phyloP scores from a whole-genome alignment of 2,888 invertebrate genomes.

The Apodemia hepburni region DNA sequence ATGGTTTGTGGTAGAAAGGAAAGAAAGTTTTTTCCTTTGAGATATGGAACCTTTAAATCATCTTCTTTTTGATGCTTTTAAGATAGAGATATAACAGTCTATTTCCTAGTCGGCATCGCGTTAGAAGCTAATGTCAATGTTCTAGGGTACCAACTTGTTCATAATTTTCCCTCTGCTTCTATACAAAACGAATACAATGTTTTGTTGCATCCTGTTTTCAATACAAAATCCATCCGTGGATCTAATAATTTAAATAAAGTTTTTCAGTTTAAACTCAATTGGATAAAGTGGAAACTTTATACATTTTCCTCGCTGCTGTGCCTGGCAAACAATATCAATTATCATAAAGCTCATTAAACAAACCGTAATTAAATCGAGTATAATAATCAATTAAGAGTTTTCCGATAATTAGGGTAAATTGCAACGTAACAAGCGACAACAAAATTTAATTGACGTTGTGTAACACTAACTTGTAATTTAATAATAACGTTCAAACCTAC shows the following conservation, averaged over 20 bases:
- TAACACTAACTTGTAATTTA: no score
- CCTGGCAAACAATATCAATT: constrained; percentile 19
- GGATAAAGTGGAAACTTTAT: constrained; percentile 4
- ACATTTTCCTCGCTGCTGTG: constrained; percentile 9
- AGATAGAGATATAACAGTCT: no score
- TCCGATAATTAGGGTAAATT: constrained; percentile 27
- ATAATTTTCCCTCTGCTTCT: no score
- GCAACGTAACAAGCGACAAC: constrained; percentile 25
- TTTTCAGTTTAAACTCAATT: constrained; percentile 13
- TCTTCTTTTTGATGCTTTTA: no score
- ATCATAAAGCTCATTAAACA: constrained; percentile 25
- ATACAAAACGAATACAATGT: neutral
- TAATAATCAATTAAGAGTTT: constrained; percentile 28
- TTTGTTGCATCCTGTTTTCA: neutral
- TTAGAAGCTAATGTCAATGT: no score
- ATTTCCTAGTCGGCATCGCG: no score
- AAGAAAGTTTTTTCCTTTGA: no score
- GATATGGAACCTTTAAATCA: no score
- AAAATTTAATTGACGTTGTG: neutral
- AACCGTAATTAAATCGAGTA: constrained; percentile 23
- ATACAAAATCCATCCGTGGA: neutral
- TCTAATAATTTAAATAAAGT: neutral
- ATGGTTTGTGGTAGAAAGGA: no score
- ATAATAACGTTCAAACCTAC: neutral
- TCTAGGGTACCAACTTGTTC: no score